A percentile compares a stretch with the other conserved stretches of the same genome.
These are phyloP conservation scores for Anolis apletophallus DNA, from an alignment of 2,797 vertebrate species.

Conservation along the genomic window DNA sequence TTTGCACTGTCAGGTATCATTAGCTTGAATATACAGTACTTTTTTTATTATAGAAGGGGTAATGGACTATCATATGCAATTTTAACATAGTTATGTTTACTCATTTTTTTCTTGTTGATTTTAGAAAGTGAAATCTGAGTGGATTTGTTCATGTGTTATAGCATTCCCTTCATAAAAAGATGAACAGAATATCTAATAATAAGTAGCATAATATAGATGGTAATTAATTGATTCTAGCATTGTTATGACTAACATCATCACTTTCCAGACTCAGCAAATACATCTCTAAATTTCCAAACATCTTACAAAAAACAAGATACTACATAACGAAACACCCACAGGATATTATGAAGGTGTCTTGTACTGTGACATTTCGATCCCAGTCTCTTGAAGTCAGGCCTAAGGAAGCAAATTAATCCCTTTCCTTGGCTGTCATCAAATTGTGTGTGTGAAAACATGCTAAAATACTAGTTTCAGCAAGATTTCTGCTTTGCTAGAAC, in stretches of 20 bases:
- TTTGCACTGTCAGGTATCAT: neutral
- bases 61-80: no score
- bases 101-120: neutral
- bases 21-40: neutral
- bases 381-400: conserved; percentile 1
- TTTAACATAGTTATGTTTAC: neutral
- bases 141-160: neutral
- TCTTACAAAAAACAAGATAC: neutral
- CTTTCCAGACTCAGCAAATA: neutral
- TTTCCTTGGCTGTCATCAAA: neutral
- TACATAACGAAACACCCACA: neutral
- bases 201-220: no score
- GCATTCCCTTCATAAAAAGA: neutral
- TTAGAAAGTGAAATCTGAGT: neutral
- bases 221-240: neutral
- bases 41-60: neutral
- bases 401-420: neutral
- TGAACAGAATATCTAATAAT: no score
- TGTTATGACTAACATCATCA: neutral
- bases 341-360: conserved; percentile 22
- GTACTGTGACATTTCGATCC: rapidly evolving
- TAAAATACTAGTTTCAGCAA: conserved; percentile 33
- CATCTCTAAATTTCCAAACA: neutral
- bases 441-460: neutral
- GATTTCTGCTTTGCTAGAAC: conserved; percentile 62